Evolutionary conservation across 2,797 vertebrate species (phyloP), one percentile per base, ranked within the genome.

Genomic region (Muscicapa striata): DNA sequence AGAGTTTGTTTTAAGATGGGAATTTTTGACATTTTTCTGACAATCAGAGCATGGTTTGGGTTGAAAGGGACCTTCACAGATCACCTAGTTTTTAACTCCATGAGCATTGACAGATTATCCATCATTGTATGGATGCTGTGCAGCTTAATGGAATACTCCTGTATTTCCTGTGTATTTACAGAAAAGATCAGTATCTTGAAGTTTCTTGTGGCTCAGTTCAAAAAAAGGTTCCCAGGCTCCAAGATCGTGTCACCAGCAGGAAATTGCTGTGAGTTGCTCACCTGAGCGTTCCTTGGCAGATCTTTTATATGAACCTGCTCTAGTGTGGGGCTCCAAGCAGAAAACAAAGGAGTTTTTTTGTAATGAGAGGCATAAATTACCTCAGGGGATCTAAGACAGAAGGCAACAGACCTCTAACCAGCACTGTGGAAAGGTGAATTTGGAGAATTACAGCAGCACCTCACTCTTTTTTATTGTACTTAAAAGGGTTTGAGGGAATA

Each of bases 51-150:
- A 0, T 49, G 10, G 3, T 40, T 72, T 61, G n/a, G 6, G 0
- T 64, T 48, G 24, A 22, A 76, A 68, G 3, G 10, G 6, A 2
- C 5, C 10, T 59, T 61, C 48, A 34, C 29, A 22, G 6, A 19
- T 83, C 8, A 22, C 8, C 9, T 59, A 5, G 9, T 11, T 2
- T 4, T 3, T 7, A 3, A 0, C 9, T 1, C 26, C 7, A 0
- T 8, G 5, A 4, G 1, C 18, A 29, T 15, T 41, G 46, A 13
- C 30, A 36, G 46, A 10, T 85, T 40, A 22, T 49, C 41, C 7
- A 15, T 74, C 48, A 7, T 1, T 23, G 15, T 14, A 3, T 45
- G 63, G 19, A 10, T 34, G 2, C 10, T 11, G 9, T 59, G 18
- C 26, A 58, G 0, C 18, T 84, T 36, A 13, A 6, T 40, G 12